A percentile compares a stretch with the other conserved stretches of the same genome.
Conservation (phyloP, 2,888 invertebrate species). For the Polyploca ridens region DNA sequence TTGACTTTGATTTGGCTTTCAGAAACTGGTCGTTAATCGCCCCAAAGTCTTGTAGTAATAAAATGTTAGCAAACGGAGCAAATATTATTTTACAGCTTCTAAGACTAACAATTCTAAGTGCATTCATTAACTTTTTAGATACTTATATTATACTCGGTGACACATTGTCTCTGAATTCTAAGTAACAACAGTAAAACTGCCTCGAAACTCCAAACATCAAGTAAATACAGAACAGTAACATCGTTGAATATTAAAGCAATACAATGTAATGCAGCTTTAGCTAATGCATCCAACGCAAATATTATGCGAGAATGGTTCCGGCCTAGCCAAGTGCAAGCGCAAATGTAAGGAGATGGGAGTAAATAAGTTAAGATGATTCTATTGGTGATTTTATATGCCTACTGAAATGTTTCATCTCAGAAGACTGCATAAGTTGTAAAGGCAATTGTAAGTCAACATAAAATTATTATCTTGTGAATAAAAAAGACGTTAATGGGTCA, state of each 20-base stretch:
- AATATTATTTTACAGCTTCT: too few species aligned
- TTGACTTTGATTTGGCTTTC: too few species aligned
- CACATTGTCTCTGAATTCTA: background rate
- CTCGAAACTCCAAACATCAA: background rate
- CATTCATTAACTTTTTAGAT: too few species aligned
- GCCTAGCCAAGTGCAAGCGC: slow-evolving; percentile 16
- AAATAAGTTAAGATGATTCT: background rate
- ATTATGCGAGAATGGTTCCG: slow-evolving; percentile 13
- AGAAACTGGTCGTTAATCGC: too few species aligned
- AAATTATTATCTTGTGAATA: too few species aligned
- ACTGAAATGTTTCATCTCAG: background rate
- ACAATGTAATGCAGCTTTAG: slow-evolving; percentile 1
- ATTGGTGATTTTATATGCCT: background rate
- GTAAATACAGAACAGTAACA: background rate
- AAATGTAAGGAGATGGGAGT: background rate
- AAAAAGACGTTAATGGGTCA: too few species aligned
- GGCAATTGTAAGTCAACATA: too few species aligned
- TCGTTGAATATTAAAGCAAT: slow-evolving; percentile 1
- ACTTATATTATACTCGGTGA: too few species aligned
- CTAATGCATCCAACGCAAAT: slow-evolving; percentile 17
- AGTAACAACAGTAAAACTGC: background rate
- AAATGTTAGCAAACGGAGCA: too few species aligned
- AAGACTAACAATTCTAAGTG: too few species aligned
- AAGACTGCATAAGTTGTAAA: background rate
- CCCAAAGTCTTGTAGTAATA: too few species aligned